Conservation (phyloP, 2,888 invertebrate genomes). For the Crioceris asparagi region DNA sequence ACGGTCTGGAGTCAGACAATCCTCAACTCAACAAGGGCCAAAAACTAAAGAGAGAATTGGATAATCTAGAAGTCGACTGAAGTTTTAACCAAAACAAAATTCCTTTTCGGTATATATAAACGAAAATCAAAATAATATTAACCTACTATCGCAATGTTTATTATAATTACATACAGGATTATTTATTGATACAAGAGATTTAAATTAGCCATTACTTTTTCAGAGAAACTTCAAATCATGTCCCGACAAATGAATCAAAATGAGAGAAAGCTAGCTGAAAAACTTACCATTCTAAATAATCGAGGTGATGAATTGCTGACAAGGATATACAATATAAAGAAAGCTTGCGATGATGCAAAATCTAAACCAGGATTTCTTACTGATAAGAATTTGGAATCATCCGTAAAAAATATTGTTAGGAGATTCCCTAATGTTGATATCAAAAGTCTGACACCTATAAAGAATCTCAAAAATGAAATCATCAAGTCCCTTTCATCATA, state of each 20-base stretch:
- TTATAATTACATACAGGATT: no score
- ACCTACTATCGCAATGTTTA: neutral
- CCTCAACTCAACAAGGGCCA: no score
- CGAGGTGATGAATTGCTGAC: slow-evolving; percentile 95
- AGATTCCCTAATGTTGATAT: slow-evolving; percentile 93
- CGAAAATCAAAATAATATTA: neutral
- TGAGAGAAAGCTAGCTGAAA: slow-evolving; percentile 96
- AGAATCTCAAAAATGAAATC: slow-evolving; percentile 82
- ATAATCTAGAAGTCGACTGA: neutral
- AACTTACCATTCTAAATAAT: slow-evolving; percentile 92
- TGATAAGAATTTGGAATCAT: slow-evolving; percentile 93
- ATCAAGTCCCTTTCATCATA: slow-evolving; percentile 93
- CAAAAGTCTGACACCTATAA: slow-evolving; percentile 80
- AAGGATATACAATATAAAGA: slow-evolving; percentile 98
- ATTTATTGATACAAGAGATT: neutral
- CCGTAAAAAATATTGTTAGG: slow-evolving; percentile 88
- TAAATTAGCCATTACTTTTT: neutral
- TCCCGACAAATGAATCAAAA: slow-evolving; percentile 27
- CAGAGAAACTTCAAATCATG: slow-evolving; percentile 16
- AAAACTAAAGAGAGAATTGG: no score
- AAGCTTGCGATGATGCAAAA: slow-evolving; percentile 96
- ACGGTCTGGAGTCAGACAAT: no score
- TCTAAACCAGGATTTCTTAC: slow-evolving; percentile 96
- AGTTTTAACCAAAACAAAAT: neutral
- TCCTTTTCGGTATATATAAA: neutral